phyloP scores from a whole-genome alignment of 2,113 vertebrate species.

The Eidolon helvum region DNA sequence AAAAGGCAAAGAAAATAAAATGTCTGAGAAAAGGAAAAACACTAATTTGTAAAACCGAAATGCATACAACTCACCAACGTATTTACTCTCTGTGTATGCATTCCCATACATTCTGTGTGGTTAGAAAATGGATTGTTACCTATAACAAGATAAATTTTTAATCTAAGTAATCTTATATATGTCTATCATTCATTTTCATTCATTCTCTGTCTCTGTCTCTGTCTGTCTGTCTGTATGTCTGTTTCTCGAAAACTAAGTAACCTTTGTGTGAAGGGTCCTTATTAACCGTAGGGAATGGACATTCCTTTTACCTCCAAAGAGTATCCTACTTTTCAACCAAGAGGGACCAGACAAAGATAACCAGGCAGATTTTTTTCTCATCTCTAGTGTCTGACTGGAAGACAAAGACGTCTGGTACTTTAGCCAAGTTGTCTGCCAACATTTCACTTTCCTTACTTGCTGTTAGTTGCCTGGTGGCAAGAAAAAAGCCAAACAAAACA shows the following conservation, averaged over 20 bases:
- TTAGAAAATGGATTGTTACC: not conserved
- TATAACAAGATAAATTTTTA: not conserved
- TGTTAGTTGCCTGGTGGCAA: slow-evolving; percentile 8
- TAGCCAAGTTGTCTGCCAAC: slow-evolving; percentile 46
- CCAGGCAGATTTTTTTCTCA: slow-evolving; percentile 13
- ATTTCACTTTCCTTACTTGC: slow-evolving; percentile 48
- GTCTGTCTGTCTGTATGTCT: not conserved
- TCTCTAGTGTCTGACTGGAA: slow-evolving; percentile 38
- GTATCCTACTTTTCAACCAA: not conserved
- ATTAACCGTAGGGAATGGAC: not conserved
- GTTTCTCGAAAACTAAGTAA: not conserved
- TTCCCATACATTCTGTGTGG: not conserved
- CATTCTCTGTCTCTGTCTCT: not conserved
- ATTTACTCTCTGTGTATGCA: not conserved
- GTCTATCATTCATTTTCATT: not conserved
- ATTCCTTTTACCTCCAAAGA: not conserved
- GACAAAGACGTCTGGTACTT: slow-evolving; percentile 59
- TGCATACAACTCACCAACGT: not conserved
- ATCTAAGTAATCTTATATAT: not conserved
- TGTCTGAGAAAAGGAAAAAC: not conserved
- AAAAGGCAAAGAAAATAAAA: not conserved
- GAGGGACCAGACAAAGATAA: slow-evolving; percentile 48
- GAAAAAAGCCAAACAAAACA: slow-evolving; percentile 49
- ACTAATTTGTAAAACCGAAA: not conserved
- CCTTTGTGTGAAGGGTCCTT: not conserved